A percentile compares a stretch with the other conserved stretches of the same genome.
phyloP scores from a whole-genome alignment of 92 coral and sea anemone species.

The Zoanthus gigantus region DNA sequence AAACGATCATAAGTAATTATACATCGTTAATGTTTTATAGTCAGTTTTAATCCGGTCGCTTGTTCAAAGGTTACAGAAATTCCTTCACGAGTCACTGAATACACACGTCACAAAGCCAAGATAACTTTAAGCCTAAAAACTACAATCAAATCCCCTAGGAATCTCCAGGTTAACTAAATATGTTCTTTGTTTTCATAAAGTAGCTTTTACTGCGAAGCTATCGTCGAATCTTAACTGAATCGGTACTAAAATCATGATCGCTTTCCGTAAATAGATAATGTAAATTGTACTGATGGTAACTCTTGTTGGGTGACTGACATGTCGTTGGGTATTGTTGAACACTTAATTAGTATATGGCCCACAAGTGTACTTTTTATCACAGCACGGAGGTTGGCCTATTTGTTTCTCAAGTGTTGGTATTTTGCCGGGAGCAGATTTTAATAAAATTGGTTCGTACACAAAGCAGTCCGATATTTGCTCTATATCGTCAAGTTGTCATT shows the following conservation, averaged over 20 bases:
- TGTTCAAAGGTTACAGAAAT: not conserved
- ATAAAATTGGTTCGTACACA: constrained; percentile 37
- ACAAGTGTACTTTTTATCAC: constrained; percentile 39
- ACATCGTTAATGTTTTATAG: not conserved
- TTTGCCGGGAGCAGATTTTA: constrained; percentile 51
- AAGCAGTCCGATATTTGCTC: constrained; percentile 47
- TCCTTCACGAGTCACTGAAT: not conserved
- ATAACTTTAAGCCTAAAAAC: constrained; percentile 43
- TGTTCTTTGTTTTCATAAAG: not conserved
- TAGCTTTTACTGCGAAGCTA: not conserved
- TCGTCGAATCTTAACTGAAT: not conserved
- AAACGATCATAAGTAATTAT: not conserved
- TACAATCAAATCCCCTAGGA: constrained; percentile 25
- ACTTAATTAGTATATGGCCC: constrained; percentile 44
- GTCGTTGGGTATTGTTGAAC: constrained; percentile 14
- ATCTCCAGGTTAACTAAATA: constrained; percentile 12
- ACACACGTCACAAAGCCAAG: constrained; percentile 14
- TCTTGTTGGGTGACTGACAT: not conserved
- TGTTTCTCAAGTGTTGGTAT: constrained; percentile 52
- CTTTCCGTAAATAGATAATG: not conserved
- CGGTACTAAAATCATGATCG: not conserved
- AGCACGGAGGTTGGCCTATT: constrained; percentile 27
- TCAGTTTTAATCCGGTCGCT: constrained; percentile 19
- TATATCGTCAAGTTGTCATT: constrained; percentile 22
- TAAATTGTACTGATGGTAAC: not conserved